Conservation (phyloP, 23 tunicate genomes). For the Ascidia mentula region DNA sequence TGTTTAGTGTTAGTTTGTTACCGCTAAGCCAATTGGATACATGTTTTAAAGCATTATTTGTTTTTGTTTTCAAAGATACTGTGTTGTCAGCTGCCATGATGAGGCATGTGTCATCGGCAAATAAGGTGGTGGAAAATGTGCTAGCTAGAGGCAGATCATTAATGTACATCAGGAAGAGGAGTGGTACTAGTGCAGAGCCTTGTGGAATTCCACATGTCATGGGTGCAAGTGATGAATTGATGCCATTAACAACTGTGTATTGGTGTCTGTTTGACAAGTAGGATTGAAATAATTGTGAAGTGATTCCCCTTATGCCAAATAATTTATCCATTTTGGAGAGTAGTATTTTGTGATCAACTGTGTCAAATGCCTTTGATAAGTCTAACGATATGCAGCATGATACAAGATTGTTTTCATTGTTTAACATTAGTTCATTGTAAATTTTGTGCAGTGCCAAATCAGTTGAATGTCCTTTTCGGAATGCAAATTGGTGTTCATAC, state of each 20-base stretch:
- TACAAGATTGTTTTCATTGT: not conserved
- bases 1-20: constrained; percentile 24
- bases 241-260: not conserved
- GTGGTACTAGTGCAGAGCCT: constrained; percentile 20
- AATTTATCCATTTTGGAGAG: constrained; percentile 8
- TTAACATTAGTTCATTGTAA: not conserved
- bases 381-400: constrained; percentile 5
- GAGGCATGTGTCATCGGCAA: constrained; percentile 25
- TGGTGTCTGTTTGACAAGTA: constrained; percentile 18
- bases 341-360: constrained; percentile 14
- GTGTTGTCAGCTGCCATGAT: not conserved
- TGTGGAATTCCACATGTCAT: constrained; percentile 12
- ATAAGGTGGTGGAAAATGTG: not conserved
- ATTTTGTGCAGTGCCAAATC: not conserved
- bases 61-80: not conserved
- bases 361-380: constrained; percentile 32
- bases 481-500: constrained; percentile 21
- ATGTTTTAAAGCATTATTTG: constrained; percentile 14
- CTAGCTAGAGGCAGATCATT: constrained; percentile 4
- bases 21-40: not conserved
- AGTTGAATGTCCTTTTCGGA: constrained; percentile 24
- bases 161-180: constrained; percentile 14
- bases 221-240: not conserved
- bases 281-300: not conserved
- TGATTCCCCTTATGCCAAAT: constrained; percentile 19